Evolutionary conservation across 2,113 vertebrate species (phyloP), one percentile per base, ranked within the genome.

Genomic region (Penelope pileata): DNA sequence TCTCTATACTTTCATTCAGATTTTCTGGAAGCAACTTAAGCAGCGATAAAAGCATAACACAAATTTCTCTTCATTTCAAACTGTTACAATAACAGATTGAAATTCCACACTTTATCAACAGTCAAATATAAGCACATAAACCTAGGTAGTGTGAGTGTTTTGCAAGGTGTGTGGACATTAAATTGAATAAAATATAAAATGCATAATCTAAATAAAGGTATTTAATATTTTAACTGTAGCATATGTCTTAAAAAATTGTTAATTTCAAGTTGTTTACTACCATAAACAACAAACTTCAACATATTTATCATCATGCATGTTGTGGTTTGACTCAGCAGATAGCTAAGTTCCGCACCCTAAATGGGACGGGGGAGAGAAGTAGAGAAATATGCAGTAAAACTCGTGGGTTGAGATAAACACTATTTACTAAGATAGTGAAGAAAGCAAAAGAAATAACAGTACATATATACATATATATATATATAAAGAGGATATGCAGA

Each of bases 61-160:
- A 93, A 74, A 96, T 93, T 93, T 86, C 60, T 92, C 79, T 93
- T 95, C 88, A 88, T 95, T 96, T 93, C 60, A 81, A 51, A 60
- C 59, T 81, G 76, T 83, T 93, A 95, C 56, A 96, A 91, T 86
- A 96, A 80, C 60, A 95, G 87, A 96, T 90, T 88, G 95, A 88
- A 91, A 91, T 90, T 90, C 85, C 76, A 91, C 43, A 86, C 76
- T 90, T 91, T 86, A 82, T 93, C 90, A 86, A 70, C 47, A 90
- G 76, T 74, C 88, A 94, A 96, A 90, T 92, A 90, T 53, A 80
- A 88, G 67, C 79, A 78, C 69, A 67, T 60, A 93, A 92, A 88
- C 24, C 38, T 60, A 59, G 29, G n/a, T 5, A 59, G 63, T 83
- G 26, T 68, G 82, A 94, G 87, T 96, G 51, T 17, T 67, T 63